Base-by-base conservation (phyloP, 2,113 vertebrate genomes). In the Macroglossus sobrinus region DNA sequence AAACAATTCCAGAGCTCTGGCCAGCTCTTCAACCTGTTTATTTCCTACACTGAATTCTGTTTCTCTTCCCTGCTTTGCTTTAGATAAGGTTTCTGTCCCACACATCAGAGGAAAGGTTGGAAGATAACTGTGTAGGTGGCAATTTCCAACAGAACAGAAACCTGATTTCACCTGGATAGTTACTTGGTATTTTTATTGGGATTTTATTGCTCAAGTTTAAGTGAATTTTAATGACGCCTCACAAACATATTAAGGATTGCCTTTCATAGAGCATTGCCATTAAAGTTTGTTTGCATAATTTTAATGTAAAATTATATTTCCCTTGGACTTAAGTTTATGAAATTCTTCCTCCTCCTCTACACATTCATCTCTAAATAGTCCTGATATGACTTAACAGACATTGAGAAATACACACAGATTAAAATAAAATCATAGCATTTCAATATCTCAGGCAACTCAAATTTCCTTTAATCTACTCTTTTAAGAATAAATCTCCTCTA, bases 101-200 rank as follows among this genome's bases (percentile, higher is more conserved):
- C 38, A 71, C 84, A 97, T 93, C 75, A 92, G 76, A 97, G 92
- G 76, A 94, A 57, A 53, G 30, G 33, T 16, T 47, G 82, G 86
- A 78, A 69, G 75, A 91, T 87, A 97, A 74, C 64, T 96, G 76
- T 59, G 85, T 96, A 92, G 84, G 91, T 97, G 96, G 75, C 72
- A 81, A 66, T 89, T 97, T 95, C 95, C 90, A 95, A 93, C 74
- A 97, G 75, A 98, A 82, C 38, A 95, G 63, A 94, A 95, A 84
- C 24, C 13, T 94, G 35, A 96, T 64, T 97, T 98, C 79, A 97
- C 88, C 72, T 93, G 63, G n/a, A 79, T 95, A 93, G 69, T 89
- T 95, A 91, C 1, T 91, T 91, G 38, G 30, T 45, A 81, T 61
- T 95, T 94, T 75, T 45, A 76, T n/a, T 75, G 68, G 86, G 93